Conservation (phyloP, 2,888 invertebrate species). For the Nomada lathburiana region DNA sequence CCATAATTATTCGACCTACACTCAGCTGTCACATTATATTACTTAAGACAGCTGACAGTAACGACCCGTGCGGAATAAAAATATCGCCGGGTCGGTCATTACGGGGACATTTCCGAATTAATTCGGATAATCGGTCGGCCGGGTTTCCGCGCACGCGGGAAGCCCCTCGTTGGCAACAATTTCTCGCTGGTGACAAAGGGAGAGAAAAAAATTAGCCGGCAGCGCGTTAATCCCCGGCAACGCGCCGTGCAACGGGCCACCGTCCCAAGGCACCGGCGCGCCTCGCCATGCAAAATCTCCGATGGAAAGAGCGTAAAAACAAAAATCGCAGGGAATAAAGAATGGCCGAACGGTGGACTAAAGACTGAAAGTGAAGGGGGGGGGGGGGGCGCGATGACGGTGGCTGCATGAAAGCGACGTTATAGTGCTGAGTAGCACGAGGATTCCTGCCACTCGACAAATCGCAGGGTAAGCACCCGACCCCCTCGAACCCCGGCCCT, state of each 20-base stretch:
- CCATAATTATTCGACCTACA: neutral
- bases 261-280: conserved; percentile 42
- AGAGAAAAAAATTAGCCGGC: conserved; percentile 16
- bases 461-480: conserved; percentile 73
- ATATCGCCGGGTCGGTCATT: conserved; percentile 32
- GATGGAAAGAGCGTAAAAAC: conserved; percentile 36
- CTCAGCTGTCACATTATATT: neutral
- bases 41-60: no score
- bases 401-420: conserved; percentile 21
- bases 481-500: conserved; percentile 39
- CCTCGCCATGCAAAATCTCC: conserved; percentile 23
- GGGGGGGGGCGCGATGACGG: neutral
- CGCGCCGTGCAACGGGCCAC: neutral
- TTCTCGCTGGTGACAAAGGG: conserved; percentile 14
- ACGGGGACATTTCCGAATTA: conserved; percentile 45
- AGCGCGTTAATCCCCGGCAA: conserved; percentile 46
- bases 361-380: conserved; percentile 30
- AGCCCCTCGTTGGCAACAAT: conserved; percentile 46
- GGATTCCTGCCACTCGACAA: conserved; percentile 72
- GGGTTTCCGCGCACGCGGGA: conserved; percentile 12
- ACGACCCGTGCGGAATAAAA: conserved; percentile 14
- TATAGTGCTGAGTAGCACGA: conserved; percentile 54
- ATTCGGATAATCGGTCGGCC: conserved; percentile 49
- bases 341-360: conserved; percentile 44
- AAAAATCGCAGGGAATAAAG: conserved; percentile 56